Evolutionary conservation across 2,797 vertebrate genomes (phyloP).

Genomic region (Hipposideros larvatus): DNA sequence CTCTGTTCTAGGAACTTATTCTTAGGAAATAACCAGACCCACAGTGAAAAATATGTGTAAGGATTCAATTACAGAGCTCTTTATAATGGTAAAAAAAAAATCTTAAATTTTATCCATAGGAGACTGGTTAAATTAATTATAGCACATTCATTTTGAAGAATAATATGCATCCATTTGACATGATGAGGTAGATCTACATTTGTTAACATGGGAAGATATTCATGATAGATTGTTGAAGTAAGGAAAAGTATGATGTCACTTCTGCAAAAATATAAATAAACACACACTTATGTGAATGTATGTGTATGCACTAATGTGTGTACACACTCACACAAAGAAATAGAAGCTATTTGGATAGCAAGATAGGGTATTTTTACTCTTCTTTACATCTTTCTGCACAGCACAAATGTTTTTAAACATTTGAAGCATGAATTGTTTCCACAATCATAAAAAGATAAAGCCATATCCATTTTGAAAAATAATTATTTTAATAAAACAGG

Average conservation of each 20-base stretch:
- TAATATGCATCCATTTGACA: slow-evolving; percentile 54
- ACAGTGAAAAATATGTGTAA: slow-evolving; percentile 40
- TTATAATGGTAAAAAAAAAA: slow-evolving; percentile 36
- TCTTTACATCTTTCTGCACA: slow-evolving; percentile 31
- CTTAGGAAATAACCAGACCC: slow-evolving; percentile 63
- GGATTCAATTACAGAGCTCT: slow-evolving; percentile 63
- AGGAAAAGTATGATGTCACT: slow-evolving; percentile 55
- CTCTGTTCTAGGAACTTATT: slow-evolving; percentile 67
- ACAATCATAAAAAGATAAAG: slow-evolving; percentile 54
- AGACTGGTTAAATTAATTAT: slow-evolving; percentile 53
- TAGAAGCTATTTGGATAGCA: background rate
- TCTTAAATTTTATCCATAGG: slow-evolving; percentile 56
- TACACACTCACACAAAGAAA: background rate
- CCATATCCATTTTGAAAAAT: background rate
- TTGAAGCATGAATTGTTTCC: slow-evolving; percentile 20
- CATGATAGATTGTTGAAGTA: background rate
- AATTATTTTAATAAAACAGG: slow-evolving; percentile 49
- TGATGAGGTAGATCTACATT: slow-evolving; percentile 5
- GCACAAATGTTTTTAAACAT: background rate
- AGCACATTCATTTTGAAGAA: slow-evolving; percentile 59
- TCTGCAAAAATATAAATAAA: slow-evolving; percentile 58
- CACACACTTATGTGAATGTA: background rate
- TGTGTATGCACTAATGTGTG: background rate
- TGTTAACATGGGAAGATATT: slow-evolving; percentile 39
- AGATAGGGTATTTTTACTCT: slow-evolving; percentile 33